A percentile compares a stretch with the other conserved stretches of the same genome.
These are phyloP conservation scores for Lethenteron reissneri DNA, from an alignment of 2,113 vertebrate genomes.

Conservation along the genomic window DNA sequence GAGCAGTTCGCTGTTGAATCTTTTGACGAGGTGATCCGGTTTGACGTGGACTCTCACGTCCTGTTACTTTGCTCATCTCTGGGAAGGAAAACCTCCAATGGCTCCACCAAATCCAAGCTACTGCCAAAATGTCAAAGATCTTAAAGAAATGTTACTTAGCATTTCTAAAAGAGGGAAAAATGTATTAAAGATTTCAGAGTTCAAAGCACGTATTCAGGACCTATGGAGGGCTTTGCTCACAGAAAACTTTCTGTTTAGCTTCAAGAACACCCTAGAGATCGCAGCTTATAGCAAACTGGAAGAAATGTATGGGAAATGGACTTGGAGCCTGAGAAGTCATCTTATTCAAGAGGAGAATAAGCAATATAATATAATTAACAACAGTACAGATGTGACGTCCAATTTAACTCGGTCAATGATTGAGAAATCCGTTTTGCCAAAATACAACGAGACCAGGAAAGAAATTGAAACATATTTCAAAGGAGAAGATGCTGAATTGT, in stretches of 20 bases:
- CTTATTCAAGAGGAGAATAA: conserved; percentile 18
- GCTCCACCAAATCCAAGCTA: conserved; percentile 26
- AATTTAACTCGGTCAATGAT: not conserved
- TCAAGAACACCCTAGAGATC: conserved; percentile 24
- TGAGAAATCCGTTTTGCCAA: conserved; percentile 7
- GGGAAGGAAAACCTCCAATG: conserved; percentile 26
- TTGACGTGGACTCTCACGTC: conserved; percentile 21
- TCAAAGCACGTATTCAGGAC: conserved; percentile 15
- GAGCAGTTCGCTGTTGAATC: not conserved
- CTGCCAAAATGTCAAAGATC: conserved; percentile 19
- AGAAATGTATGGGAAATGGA: conserved; percentile 13
- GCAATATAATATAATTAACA: conserved; percentile 15
- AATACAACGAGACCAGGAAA: conserved; percentile 9
- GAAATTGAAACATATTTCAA: conserved; percentile 18
- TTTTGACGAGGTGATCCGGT: conserved; percentile 14
- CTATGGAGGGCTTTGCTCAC: conserved; percentile 21
- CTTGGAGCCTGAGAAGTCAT: conserved; percentile 20
- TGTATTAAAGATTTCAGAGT: conserved; percentile 14
- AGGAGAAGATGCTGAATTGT: conserved; percentile 18
- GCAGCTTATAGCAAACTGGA: conserved; percentile 20
- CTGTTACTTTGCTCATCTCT: conserved; percentile 22
- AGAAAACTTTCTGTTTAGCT: conserved; percentile 26
- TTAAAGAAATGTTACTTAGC: conserved; percentile 19
- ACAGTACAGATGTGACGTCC: conserved; percentile 1
- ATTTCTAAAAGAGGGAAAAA: conserved; percentile 6